Evolutionary conservation across 2,113 vertebrate species (phyloP).

Genomic region (Colaptes auratus): DNA sequence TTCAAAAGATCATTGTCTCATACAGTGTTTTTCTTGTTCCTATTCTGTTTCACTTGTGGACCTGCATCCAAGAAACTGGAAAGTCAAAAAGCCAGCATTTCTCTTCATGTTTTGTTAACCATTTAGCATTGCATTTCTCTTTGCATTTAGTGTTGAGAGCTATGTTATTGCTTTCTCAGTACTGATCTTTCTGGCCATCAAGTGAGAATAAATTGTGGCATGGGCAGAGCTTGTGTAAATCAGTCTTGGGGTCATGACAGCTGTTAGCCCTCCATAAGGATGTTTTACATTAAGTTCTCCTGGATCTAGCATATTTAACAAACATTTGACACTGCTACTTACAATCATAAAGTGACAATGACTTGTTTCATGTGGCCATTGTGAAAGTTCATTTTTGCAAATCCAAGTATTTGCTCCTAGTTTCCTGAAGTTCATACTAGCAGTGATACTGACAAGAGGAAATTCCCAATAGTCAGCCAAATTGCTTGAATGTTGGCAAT

Average conservation of each 20-base stretch:
- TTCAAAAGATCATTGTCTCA: neutral
- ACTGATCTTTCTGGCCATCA: neutral
- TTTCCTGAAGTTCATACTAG: neutral
- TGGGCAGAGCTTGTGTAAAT: neutral
- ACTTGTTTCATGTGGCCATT: neutral
- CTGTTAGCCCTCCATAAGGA: neutral
- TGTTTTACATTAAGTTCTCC: neutral
- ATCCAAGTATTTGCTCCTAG: neutral
- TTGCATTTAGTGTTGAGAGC: neutral
- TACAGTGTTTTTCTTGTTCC: neutral
- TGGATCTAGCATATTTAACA: neutral
- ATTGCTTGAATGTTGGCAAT: neutral
- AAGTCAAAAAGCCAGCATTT: neutral
- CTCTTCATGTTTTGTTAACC: neutral
- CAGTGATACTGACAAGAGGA: neutral
- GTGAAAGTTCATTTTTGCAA: neutral
- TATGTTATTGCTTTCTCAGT: neutral
- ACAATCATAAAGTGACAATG: neutral
- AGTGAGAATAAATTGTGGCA: neutral
- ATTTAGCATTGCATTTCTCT: neutral
- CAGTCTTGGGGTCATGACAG: neutral
- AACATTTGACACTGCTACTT: neutral
- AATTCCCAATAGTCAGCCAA: conserved; percentile 2
- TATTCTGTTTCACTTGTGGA: neutral
- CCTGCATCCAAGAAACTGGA: neutral